Conservation (phyloP, 2,113 vertebrate genomes). For the Taurulus bubalis region DNA sequence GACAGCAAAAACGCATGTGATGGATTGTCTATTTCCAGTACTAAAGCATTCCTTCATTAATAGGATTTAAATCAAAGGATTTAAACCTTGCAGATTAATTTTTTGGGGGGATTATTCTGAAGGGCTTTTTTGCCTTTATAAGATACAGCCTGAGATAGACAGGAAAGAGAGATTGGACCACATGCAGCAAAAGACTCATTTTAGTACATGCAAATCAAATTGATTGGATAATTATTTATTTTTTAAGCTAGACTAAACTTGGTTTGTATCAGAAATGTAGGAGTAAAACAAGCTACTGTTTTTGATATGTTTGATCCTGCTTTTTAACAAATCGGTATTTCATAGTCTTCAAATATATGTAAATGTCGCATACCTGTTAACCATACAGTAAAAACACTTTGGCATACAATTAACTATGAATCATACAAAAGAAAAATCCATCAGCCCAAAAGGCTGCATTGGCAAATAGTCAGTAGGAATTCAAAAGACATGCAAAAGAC, state of each 20-base stretch:
- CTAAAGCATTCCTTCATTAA: background rate
- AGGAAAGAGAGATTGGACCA: too few species aligned
- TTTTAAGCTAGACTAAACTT: too few species aligned
- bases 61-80: background rate
- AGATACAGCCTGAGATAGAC: too few species aligned
- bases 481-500: background rate
- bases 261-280: too few species aligned
- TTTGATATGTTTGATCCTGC: background rate
- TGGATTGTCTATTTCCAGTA: background rate
- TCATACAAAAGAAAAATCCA: too few species aligned
- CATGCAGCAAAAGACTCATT: too few species aligned
- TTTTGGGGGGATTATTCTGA: background rate
- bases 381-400: too few species aligned
- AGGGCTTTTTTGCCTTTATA: too few species aligned
- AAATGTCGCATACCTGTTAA: background rate
- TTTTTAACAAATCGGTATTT: background rate
- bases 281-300: too few species aligned
- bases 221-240: too few species aligned
- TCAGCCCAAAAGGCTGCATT: background rate
- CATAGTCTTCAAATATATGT: background rate
- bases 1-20: background rate
- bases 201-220: too few species aligned
- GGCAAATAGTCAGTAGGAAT: background rate
- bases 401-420: too few species aligned
- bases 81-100: background rate